phyloP scores from a whole-genome alignment of 2,888 invertebrate genomes.

The Clivina fossor region DNA sequence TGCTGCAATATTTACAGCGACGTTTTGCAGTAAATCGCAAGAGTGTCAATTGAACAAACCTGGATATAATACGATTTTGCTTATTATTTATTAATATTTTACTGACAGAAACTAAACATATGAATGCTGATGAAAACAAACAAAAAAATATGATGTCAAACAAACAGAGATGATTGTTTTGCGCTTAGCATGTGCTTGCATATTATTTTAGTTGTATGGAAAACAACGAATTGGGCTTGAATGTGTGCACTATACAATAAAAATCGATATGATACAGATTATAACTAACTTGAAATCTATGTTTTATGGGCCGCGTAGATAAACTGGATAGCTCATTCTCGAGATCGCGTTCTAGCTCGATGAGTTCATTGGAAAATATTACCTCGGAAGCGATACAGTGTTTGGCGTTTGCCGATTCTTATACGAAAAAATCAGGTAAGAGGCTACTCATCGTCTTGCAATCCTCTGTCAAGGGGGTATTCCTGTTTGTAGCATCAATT shows the following conservation, averaged over 20 bases:
- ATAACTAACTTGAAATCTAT: constrained; percentile 35
- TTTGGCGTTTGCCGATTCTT: constrained; percentile 94
- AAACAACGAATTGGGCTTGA: constrained; percentile 20
- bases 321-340: constrained; percentile 96
- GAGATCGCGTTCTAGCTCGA: constrained; percentile 94
- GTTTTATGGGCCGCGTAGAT: constrained; percentile 80
- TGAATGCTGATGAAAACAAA: no score
- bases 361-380: constrained; percentile 97
- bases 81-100: no score
- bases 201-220: no score
- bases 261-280: no score
- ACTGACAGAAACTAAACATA: constrained; percentile 12
- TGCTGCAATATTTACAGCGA: no score
- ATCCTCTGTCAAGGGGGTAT: no score
- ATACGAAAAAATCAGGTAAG: constrained; percentile 90
- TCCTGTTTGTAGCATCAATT: no score
- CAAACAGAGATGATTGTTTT: no score
- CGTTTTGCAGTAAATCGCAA: no score
- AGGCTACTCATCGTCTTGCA: constrained; percentile 31
- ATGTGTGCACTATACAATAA: not conserved
- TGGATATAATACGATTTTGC: not conserved
- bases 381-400: constrained; percentile 94
- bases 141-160: no score
- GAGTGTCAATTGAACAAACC: constrained; percentile 17
- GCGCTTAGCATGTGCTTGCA: constrained; percentile 31